Conservation (phyloP, 2,797 vertebrate genomes). For the Epinephelus coioides region DNA sequence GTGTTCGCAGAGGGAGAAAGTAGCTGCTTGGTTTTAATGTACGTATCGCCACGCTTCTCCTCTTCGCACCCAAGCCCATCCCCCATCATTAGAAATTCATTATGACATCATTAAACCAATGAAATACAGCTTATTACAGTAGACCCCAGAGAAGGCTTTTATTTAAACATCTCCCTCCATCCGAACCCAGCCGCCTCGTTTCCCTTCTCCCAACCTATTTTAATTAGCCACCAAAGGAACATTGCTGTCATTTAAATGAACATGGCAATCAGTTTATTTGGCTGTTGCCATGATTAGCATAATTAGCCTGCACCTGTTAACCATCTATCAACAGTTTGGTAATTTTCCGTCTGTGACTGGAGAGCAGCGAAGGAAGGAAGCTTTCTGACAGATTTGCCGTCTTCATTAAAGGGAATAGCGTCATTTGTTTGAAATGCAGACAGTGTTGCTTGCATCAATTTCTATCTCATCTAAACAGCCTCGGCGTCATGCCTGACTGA, state of each 20-base stretch:
- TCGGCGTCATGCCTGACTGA: constrained; percentile 34
- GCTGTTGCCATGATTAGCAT: constrained; percentile 83
- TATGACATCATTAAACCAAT: constrained; percentile 84
- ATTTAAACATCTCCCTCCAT: constrained; percentile 78
- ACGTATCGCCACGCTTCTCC: constrained; percentile 23
- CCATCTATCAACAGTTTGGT: constrained; percentile 83
- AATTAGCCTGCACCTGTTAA: constrained; percentile 85
- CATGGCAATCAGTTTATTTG: constrained; percentile 87
- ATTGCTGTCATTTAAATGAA: constrained; percentile 86
- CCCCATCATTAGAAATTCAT: constrained; percentile 85
- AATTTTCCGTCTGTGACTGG: constrained; percentile 75
- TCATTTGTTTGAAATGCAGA: constrained; percentile 59
- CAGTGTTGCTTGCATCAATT: constrained; percentile 26
- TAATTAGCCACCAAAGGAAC: constrained; percentile 86
- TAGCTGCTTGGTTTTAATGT: constrained; percentile 9
- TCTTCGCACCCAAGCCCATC: constrained; percentile 50
- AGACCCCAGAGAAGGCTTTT: constrained; percentile 79
- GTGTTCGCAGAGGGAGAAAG: not conserved
- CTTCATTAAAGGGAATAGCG: constrained; percentile 60
- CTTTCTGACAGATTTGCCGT: constrained; percentile 62
- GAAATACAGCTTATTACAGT: constrained; percentile 81
- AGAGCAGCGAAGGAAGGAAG: constrained; percentile 58
- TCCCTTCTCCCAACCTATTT: constrained; percentile 70
- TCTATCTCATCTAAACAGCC: constrained; percentile 37
- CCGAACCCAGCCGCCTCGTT: constrained; percentile 69